phyloP scores from a whole-genome alignment of 2,888 invertebrate genomes.

The Achlya flavicornis region DNA sequence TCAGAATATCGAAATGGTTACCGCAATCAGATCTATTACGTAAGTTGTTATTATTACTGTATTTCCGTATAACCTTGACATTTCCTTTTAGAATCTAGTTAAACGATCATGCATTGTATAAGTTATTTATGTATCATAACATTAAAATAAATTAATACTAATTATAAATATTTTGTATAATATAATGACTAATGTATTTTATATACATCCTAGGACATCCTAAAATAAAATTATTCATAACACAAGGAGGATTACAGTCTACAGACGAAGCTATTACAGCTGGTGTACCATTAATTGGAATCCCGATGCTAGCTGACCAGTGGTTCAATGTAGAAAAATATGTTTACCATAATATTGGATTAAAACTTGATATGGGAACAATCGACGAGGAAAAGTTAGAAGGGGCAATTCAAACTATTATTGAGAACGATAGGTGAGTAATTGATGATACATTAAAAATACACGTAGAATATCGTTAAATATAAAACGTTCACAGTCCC shows the following conservation, averaged over 20 bases:
- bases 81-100: no score
- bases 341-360: slow-evolving; percentile 24
- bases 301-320: slow-evolving; percentile 63
- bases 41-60: slow-evolving; percentile 24
- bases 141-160: no score
- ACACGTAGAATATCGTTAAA: no score
- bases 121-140: no score
- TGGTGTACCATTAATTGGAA: slow-evolving; percentile 54
- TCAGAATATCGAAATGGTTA: slow-evolving; percentile 63
- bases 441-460: no score
- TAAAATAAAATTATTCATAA: slow-evolving; percentile 65
- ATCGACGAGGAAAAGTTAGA: not conserved
- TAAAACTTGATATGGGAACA: slow-evolving; percentile 10
- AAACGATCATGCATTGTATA: no score
- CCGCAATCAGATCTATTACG: slow-evolving; percentile 62
- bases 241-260: slow-evolving; percentile 67
- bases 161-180: not conserved
- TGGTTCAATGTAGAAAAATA: slow-evolving; percentile 43
- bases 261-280: slow-evolving; percentile 57
- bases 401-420: not conserved
- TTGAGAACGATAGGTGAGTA: not conserved
- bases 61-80: not conserved
- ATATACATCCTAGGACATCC: slow-evolving; percentile 41
- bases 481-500: no score
- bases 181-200: not conserved